Percentiles rank a stretch among this genome's conserved stretches.
Evolutionary conservation across 2,888 invertebrate genomes (phyloP).

Genomic region (Trichacis sp.): DNA sequence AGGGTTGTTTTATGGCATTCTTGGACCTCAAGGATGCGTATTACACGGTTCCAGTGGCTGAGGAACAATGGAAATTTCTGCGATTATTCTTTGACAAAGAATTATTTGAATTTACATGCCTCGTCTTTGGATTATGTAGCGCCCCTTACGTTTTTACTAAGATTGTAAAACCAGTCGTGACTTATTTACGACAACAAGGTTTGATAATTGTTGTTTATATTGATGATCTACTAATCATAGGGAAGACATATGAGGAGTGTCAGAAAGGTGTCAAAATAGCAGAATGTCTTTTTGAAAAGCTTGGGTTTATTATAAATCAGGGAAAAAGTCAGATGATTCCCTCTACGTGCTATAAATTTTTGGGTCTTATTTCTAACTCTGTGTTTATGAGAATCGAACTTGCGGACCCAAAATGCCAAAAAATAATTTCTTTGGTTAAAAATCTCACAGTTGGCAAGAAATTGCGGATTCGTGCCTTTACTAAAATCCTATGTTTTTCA

Average conservation of each 20-base stretch:
- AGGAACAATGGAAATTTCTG: conserved; percentile 28
- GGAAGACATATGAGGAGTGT: conserved; percentile 18
- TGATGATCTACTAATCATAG: conserved; percentile 41
- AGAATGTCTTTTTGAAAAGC: conserved; percentile 16
- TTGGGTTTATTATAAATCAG: conserved; percentile 41
- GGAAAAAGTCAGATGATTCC: conserved; percentile 28
- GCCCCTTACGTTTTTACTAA: conserved; percentile 41
- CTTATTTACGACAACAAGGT: conserved; percentile 13
- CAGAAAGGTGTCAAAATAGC: conserved; percentile 14
- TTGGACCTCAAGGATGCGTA: conserved; percentile 37
- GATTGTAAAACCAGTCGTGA: conserved; percentile 39
- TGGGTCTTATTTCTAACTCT: conserved; percentile 31
- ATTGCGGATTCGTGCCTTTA: conserved; percentile 23
- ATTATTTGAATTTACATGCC: conserved; percentile 37
- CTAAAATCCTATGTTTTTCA: conserved; percentile 22
- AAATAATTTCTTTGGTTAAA: conserved; percentile 1
- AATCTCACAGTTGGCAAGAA: conserved; percentile 6
- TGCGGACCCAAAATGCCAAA: conserved; percentile 33
- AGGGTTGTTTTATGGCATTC: conserved; percentile 21
- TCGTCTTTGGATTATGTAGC: conserved; percentile 39
- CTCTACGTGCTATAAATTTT: conserved; percentile 13
- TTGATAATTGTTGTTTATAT: conserved; percentile 30
- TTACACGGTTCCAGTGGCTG: conserved; percentile 25
- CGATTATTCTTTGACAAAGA: conserved; percentile 35
- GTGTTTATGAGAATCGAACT: conserved; percentile 20